Conservation (phyloP, 1,140 invertebrate species). For the Bombus ignitus region DNA sequence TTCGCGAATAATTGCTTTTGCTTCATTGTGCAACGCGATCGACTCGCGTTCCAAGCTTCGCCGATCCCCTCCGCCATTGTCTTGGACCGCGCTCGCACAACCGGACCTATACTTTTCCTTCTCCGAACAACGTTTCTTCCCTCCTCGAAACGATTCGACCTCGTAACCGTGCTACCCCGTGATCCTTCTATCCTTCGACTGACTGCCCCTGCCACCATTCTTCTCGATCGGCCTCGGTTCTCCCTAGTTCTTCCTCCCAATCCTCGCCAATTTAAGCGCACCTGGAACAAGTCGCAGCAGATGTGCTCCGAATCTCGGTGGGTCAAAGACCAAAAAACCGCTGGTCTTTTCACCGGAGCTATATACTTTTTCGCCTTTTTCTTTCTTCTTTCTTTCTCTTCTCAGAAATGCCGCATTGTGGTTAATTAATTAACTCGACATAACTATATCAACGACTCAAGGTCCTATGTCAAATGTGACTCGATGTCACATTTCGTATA, state of each 20-base stretch:
- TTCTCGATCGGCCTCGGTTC: neutral
- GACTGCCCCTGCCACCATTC: neutral
- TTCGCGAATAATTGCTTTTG: slow-evolving; percentile 58
- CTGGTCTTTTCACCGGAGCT: neutral
- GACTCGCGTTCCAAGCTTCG: neutral
- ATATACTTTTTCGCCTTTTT: neutral
- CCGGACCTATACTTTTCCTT: slow-evolving; percentile 5
- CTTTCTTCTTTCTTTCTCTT: neutral
- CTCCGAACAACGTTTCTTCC: neutral
- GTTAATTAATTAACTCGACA: too few species aligned
- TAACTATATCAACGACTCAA: too few species aligned
- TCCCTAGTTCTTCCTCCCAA: neutral
- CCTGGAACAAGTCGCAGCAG: slow-evolving; percentile 5
- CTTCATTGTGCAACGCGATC: slow-evolving; percentile 60
- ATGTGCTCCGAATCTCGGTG: neutral
- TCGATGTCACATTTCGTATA: too few species aligned
- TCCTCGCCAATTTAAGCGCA: neutral
- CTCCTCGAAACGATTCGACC: neutral
- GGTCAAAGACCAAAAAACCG: neutral
- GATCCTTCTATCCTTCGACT: neutral
- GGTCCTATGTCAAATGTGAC: too few species aligned
- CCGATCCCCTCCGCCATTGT: neutral
- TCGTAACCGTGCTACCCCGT: neutral
- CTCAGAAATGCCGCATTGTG: too few species aligned
- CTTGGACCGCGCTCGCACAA: neutral